Conservation (phyloP, 2,888 invertebrate genomes). For the Endotricha flammealis region DNA sequence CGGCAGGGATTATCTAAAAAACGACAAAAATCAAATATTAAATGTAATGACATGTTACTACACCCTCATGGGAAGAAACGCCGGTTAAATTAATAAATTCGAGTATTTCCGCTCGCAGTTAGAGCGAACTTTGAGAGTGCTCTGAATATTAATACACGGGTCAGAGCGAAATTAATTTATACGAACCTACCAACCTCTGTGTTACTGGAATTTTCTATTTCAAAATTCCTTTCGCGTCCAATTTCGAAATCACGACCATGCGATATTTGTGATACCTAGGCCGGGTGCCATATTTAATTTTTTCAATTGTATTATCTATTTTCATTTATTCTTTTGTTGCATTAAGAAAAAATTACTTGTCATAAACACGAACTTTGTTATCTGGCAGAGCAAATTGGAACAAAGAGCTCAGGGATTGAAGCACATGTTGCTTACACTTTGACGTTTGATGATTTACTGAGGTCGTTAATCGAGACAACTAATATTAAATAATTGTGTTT, state of each 20-base stretch:
- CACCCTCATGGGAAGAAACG: slow-evolving; percentile 40
- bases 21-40: slow-evolving; percentile 26
- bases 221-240: slow-evolving; percentile 55
- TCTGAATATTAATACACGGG: slow-evolving; percentile 73
- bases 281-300: slow-evolving; percentile 8
- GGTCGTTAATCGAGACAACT: too few relatives aligned
- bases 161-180: slow-evolving; percentile 71
- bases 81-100: slow-evolving; percentile 64
- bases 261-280: slow-evolving; percentile 22
- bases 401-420: too few relatives aligned
- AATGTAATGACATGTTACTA: slow-evolving; percentile 38
- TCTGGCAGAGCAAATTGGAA: too few relatives aligned
- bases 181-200: slow-evolving; percentile 60
- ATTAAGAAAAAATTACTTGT: too few relatives aligned
- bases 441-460: too few relatives aligned
- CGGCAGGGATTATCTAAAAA: too few relatives aligned
- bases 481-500: too few relatives aligned
- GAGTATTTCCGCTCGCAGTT: slow-evolving; percentile 64
- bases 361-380: too few relatives aligned
- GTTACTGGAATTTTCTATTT: slow-evolving; percentile 61
- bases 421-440: too few relatives aligned
- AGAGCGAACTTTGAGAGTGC: slow-evolving; percentile 69
- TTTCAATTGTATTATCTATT: slow-evolving; percentile 2
- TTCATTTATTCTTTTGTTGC: slow-evolving; percentile 4
- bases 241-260: slow-evolving; percentile 51